A percentile compares a stretch with the other conserved stretches of the same genome.
Conservation (phyloP, 2,888 invertebrate genomes). For the Ornithoptera alexandrae region DNA sequence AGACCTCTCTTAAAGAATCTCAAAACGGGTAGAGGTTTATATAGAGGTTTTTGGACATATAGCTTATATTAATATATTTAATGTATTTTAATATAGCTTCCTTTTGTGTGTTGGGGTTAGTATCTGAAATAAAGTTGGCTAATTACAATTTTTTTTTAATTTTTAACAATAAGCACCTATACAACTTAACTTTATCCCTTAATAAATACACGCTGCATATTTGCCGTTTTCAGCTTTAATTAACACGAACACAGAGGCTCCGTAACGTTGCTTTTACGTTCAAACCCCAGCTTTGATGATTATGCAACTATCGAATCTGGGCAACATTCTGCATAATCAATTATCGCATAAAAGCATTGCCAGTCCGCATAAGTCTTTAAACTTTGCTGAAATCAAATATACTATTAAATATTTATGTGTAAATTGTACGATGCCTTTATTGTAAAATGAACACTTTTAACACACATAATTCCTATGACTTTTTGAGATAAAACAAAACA, state of each 20-base stretch:
- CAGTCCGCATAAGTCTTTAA: background rate
- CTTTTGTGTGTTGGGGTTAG: no score
- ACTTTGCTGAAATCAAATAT: background rate
- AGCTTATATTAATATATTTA: no score
- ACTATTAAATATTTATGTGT: no score
- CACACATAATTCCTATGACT: no score
- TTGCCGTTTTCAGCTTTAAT: conserved; percentile 24
- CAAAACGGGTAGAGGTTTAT: no score
- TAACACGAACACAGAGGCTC: conserved; percentile 15
- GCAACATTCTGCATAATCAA: conserved; percentile 9
- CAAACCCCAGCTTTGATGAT: conserved; percentile 25
- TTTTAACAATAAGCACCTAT: conserved; percentile 9
- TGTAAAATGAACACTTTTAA: no score
- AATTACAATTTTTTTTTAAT: background rate
- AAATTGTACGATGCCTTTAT: no score
- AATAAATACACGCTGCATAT: conserved; percentile 13
- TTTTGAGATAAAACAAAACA: no score
- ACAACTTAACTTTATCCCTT: conserved; percentile 15
- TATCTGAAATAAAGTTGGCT: no score
- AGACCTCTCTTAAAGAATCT: no score
- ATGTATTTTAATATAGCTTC: no score
- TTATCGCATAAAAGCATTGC: conserved; percentile 5
- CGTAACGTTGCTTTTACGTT: conserved; percentile 14
- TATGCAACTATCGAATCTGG: conserved; percentile 21
- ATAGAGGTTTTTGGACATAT: no score